phyloP scores from a whole-genome alignment of 2,113 vertebrate species.

The Bufo bufo region DNA sequence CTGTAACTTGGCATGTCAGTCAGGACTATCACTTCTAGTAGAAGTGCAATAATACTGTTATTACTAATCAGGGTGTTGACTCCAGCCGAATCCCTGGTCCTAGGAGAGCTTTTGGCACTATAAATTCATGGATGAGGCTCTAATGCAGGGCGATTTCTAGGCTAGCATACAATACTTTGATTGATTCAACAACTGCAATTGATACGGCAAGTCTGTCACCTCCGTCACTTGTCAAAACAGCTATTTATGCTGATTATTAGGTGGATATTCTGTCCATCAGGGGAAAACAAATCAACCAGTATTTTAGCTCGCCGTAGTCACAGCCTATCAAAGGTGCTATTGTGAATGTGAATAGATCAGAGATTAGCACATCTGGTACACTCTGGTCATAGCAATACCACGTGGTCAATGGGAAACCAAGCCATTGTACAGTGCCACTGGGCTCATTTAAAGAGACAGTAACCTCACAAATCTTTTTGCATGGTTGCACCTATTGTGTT shows the following conservation, averaged over 20 bases:
- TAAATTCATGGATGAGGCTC: conserved; percentile 43
- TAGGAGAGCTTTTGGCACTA: conserved; percentile 28
- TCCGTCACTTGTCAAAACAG: conserved; percentile 57
- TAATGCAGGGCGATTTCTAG: conserved; percentile 43
- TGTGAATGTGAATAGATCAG: conserved; percentile 12
- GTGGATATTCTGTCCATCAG: conserved; percentile 43
- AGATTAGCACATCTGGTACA: conserved; percentile 19
- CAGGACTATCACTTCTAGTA: conserved; percentile 1
- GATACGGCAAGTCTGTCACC: conserved; percentile 50
- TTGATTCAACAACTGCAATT: conserved; percentile 57
- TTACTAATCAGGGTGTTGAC: conserved; percentile 51
- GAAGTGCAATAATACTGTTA: conserved; percentile 28
- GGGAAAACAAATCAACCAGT: conserved; percentile 31
- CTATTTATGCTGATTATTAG: conserved; percentile 56
- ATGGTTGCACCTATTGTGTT: conserved; percentile 3
- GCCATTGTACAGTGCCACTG: background rate
- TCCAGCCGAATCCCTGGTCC: conserved; percentile 29
- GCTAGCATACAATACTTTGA: conserved; percentile 41
- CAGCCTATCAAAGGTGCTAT: conserved; percentile 20
- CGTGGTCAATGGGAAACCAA: background rate
- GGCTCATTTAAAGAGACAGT: conserved; percentile 1
- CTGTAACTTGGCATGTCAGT: conserved; percentile 3
- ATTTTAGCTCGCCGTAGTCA: conserved; percentile 4
- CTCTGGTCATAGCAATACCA: background rate
- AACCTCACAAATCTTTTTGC: background rate